Percentiles rank a stretch among this genome's conserved stretches.
These are phyloP conservation scores for Pampus argenteus DNA, from an alignment of 2,797 vertebrate species.

Conservation along the genomic window DNA sequence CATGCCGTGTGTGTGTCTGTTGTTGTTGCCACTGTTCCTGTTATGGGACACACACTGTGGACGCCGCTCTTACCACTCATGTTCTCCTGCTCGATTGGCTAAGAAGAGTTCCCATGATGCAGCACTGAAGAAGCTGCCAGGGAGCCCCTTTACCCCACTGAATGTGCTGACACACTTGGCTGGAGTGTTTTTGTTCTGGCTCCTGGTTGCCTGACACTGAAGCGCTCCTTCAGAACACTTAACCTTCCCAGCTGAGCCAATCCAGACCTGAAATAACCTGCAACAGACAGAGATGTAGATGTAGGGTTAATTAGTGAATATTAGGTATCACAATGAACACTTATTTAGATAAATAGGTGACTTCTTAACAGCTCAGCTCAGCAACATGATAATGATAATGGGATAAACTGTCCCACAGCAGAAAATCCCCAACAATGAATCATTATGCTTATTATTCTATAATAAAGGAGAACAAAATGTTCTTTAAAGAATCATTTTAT, in stretches of 20 bases:
- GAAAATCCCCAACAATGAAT: not conserved
- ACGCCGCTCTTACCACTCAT: slow-evolving; percentile 19
- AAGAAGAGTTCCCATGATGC: slow-evolving; percentile 57
- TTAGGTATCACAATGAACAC: slow-evolving; percentile 6
- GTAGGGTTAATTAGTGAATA: not conserved
- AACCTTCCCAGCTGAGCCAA: slow-evolving; percentile 47
- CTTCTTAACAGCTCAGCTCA: slow-evolving; percentile 6
- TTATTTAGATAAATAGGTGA: not conserved
- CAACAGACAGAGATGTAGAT: not conserved
- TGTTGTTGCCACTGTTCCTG: slow-evolving; percentile 36
- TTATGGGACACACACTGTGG: slow-evolving; percentile 26
- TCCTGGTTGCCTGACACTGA: slow-evolving; percentile 44
- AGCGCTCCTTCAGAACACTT: slow-evolving; percentile 57
- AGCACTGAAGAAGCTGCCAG: slow-evolving; percentile 53
- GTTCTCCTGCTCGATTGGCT: slow-evolving; percentile 28
- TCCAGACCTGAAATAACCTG: slow-evolving; percentile 29
- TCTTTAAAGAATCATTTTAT: not conserved
- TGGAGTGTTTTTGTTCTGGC: slow-evolving; percentile 52
- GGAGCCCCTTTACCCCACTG: slow-evolving; percentile 51
- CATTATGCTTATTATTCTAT: not conserved
- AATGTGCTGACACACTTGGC: slow-evolving; percentile 49
- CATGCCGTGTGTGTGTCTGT: slow-evolving; percentile 9
- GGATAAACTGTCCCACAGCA: not conserved
- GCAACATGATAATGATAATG: not conserved
- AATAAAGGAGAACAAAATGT: too few species aligned